Conservation (phyloP, 1,140 invertebrate species). For the Chironomus striatipennis region DNA sequence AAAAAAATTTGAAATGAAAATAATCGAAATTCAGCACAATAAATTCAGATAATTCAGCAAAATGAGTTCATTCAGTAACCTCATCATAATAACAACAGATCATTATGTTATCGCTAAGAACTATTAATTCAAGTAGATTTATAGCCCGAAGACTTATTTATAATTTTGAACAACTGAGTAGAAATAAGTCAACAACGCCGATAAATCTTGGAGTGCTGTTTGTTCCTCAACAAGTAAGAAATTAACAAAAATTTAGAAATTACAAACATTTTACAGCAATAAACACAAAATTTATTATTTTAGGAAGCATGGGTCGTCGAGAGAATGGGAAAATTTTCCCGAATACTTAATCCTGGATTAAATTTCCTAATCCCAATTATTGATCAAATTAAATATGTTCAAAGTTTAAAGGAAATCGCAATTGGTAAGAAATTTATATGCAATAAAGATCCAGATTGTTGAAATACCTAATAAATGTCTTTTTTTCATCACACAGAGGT, state of each 20-base stretch:
- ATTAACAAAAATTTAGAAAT: not conserved
- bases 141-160: not conserved
- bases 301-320: slow-evolving; percentile 93
- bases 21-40: no score
- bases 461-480: no score
- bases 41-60: no score
- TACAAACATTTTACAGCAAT: not conserved
- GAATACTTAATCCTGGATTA: slow-evolving; percentile 87
- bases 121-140: not conserved
- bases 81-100: not conserved
- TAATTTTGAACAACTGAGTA: not conserved
- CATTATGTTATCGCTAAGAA: not conserved
- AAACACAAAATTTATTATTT: not conserved
- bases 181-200: not conserved
- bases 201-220: not conserved
- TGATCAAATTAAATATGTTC: slow-evolving; percentile 95
- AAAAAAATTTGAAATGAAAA: no score
- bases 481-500: slow-evolving; percentile 56
- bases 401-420: slow-evolving; percentile 97
- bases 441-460: not conserved
- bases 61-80: no score
- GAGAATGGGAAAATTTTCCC: slow-evolving; percentile 94
- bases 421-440: slow-evolving; percentile 54
- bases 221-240: not conserved
- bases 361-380: slow-evolving; percentile 89